Base-by-base conservation (phyloP, 1,140 invertebrate genomes). In the Centruroides sculpturatus region DNA sequence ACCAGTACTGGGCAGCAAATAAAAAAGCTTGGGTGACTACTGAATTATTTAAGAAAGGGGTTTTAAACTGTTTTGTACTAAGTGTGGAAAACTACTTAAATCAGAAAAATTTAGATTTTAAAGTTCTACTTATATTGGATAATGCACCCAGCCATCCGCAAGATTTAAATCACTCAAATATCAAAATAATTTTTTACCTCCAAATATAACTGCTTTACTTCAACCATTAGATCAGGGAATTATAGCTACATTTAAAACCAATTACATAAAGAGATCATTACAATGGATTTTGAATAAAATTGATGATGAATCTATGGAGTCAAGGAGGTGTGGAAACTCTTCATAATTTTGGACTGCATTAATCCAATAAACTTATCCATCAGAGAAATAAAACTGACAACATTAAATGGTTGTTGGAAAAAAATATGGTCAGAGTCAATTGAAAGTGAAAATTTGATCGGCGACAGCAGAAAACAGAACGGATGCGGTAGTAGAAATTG, bases 141-240 rank as follows among this genome's bases (percentile, higher is more conserved):
- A 70, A 73, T n/a, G n/a, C n/a, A n/a, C n/a, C n/a, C 64, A 67
- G 77, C 5, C 73, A 69, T 41, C 36, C 36, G 7, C 36, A 41
- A 41, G 36, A 41, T 41, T 41, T 41, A 41, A 41, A 7, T 41
- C 36, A 41, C 7, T 7, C 7, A 4, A 41, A 41, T 41, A 7
- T 41, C 4, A 4, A 66, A 59, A 73, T 3, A 67, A 69, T 13
- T 77, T 73, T 67, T 66, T 77, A 35, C 74, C 76, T 48, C 66
- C 73, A 41, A 78, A 79, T 64, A 72, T 71, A 9, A 77, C 74
- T 41, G 66, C 70, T 23, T 65, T 73, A 55, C 59, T 78, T 11
- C 76, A 79, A 64, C 72, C 74, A n/a, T 73, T 77, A 70, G 73
- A 77, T 68, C 72, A 74, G 67, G 72, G 71, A 23, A 71, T 75